phyloP scores from a whole-genome alignment of 2,888 invertebrate species.

The Andrena chrysosceles region DNA sequence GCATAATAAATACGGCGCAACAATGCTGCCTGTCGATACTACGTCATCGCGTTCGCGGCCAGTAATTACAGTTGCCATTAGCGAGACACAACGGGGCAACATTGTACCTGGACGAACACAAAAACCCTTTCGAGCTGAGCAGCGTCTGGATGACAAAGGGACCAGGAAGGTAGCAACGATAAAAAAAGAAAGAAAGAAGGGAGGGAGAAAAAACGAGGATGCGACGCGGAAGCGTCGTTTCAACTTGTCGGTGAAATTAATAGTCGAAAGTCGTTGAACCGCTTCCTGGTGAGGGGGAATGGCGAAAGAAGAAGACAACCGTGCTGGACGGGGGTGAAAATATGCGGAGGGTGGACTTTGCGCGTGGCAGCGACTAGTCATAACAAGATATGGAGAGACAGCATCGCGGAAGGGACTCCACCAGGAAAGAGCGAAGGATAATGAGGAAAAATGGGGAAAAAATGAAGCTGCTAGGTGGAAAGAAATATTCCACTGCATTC shows the following conservation, averaged over 20 bases:
- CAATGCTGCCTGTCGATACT: conserved; percentile 54
- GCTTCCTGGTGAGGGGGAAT: conserved; percentile 6
- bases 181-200: not conserved
- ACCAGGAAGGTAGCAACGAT: conserved; percentile 3
- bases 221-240: conserved; percentile 1
- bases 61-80: conserved; percentile 46
- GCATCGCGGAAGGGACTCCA: conserved; percentile 5
- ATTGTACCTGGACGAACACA: conserved; percentile 18
- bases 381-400: conserved; percentile 42
- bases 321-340: not conserved
- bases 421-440: conserved; percentile 20
- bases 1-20: conserved; percentile 55
- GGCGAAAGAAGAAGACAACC: not conserved
- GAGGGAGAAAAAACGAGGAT: not conserved
- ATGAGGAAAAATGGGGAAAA: conserved; percentile 30
- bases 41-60: conserved; percentile 41
- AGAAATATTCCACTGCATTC: conserved; percentile 17
- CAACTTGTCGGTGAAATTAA: conserved; percentile 30
- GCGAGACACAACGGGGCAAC: conserved; percentile 16
- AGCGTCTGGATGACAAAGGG: conserved; percentile 24
- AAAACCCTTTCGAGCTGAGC: conserved; percentile 31
- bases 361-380: conserved; percentile 37
- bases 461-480: not conserved
- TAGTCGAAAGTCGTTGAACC: conserved; percentile 11
- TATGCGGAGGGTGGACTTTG: conserved; percentile 13